Evolutionary conservation across 2,113 vertebrate genomes (phyloP), one percentile per base, ranked within the genome.

Genomic region (Saccopteryx leptura): DNA sequence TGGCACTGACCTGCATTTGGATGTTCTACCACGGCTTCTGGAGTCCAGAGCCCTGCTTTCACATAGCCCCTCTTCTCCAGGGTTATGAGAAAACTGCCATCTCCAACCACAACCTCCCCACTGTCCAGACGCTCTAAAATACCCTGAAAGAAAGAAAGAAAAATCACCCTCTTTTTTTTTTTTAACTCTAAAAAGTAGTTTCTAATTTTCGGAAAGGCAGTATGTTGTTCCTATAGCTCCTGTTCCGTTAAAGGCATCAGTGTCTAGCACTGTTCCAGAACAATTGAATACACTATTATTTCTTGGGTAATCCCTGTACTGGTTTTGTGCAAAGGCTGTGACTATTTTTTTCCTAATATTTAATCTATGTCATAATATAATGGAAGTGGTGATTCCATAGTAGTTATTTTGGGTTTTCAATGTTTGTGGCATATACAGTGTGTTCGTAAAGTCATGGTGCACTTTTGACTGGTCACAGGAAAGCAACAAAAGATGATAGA

Each of bases 41-140:
- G 99, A 21, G 99, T 99, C 99, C 99, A 99, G 24, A 99, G 99
- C 5, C 99, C 99, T 2, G 99, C 99, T 95, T 99, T 99, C 39
- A 99, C 99, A 0, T 99, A 99, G 23, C 99, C 99, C 31, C 99
- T 98, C 97, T 99, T 99, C 98, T 99, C 99, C 82, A 99, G 98
- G n/a, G 99, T 99, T 97, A 99, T 96, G 81, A 99, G 99, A 94
- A 99, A 99, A 58, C 99, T 99, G 58, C 99, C 99, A 86, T 99
- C 99, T 93, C 99, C 99, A 60, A 99, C 98, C 19, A 99, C 99
- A 75, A 99, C 90, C 97, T 99, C 99, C n/a, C 99, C 99, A 4
- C 97, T 97, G 28, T 99, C 97, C 97, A 99, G 98, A 31, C 99
- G 98, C 95, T 99, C 99, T 97, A 99, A 88, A 97, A 99, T 98